Percentiles rank a stretch among this genome's conserved stretches.
Evolutionary conservation across 2,888 invertebrate genomes (phyloP).

Genomic region (Ferrisia virgata): DNA sequence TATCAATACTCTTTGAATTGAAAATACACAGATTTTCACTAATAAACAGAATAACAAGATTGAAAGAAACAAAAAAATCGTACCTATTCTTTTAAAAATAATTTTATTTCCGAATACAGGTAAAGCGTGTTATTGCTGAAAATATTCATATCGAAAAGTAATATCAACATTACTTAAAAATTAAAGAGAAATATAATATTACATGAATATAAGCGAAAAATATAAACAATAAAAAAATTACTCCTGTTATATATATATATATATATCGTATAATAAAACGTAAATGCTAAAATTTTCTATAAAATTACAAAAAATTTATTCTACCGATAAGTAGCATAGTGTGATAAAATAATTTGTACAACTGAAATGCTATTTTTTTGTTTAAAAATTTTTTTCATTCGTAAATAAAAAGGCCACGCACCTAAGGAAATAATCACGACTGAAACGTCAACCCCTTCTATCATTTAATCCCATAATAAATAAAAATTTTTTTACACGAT

Average conservation of each 20-base stretch:
- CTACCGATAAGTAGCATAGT: constrained; percentile 31
- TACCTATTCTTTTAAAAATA: constrained; percentile 35
- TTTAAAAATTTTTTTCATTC: constrained; percentile 11
- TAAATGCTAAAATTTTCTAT: constrained; percentile 42
- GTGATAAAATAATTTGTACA: constrained; percentile 35
- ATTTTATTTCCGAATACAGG: constrained; percentile 41
- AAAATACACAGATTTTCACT: too few species aligned
- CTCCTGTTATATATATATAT: neutral
- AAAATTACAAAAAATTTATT: constrained; percentile 35
- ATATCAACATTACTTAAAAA: constrained; percentile 38
- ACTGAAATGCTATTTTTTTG: constrained; percentile 35
- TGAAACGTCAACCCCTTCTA: neutral
- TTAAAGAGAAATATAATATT: constrained; percentile 42
- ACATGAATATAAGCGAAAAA: constrained; percentile 39
- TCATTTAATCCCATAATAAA: neutral
- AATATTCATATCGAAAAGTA: constrained; percentile 43
- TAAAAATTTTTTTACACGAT: neutral
- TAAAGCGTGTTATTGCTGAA: constrained; percentile 45
- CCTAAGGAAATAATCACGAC: constrained; percentile 24
- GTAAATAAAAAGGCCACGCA: neutral
- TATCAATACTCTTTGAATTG: too few species aligned
- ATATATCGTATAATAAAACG: constrained; percentile 35
- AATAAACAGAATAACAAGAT: too few species aligned
- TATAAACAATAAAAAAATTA: constrained; percentile 44
- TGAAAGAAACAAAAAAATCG: too few species aligned